Evolutionary conservation across 1,140 invertebrate genomes (phyloP).

Genomic region (Caenorhabditis remanei): DNA sequence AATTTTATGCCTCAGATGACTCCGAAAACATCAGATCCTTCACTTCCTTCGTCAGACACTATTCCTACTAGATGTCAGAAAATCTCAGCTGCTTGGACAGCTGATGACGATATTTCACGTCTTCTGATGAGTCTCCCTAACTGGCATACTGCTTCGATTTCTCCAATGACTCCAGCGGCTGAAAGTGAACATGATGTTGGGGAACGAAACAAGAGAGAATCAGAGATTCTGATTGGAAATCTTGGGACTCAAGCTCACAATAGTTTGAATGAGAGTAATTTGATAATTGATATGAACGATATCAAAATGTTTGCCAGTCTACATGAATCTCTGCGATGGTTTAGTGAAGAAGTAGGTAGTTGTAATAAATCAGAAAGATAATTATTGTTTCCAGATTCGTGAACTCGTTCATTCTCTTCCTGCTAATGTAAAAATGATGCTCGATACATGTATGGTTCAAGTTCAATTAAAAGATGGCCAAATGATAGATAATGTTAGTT

Average conservation of each 20-base stretch:
- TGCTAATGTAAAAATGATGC: conserved; percentile 39
- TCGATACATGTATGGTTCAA: conserved; percentile 65
- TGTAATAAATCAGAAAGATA: background rate
- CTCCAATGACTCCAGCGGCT: conserved; percentile 58
- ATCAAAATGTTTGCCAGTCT: conserved; percentile 85
- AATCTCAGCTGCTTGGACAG: conserved; percentile 90
- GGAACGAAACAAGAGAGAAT: conserved; percentile 88
- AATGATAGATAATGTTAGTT: conserved; percentile 67
- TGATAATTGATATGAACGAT: conserved; percentile 75
- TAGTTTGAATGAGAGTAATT: conserved; percentile 65
- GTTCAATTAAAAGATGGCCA: conserved; percentile 62
- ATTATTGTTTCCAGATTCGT: conserved; percentile 17
- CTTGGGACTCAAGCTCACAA: conserved; percentile 71
- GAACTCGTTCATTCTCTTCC: conserved; percentile 41
- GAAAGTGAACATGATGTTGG: conserved; percentile 84
- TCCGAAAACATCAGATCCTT: conserved; percentile 26
- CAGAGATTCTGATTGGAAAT: conserved; percentile 86
- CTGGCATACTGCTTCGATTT: conserved; percentile 57
- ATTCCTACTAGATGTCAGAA: conserved; percentile 82
- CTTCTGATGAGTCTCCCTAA: conserved; percentile 65
- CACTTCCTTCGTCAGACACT: conserved; percentile 55
- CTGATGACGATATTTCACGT: conserved; percentile 88
- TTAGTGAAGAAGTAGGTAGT: conserved; percentile 55
- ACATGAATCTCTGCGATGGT: conserved; percentile 89
- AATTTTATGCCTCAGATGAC: conserved; percentile 69